These are phyloP conservation scores for Apeltes quadracus DNA, from an alignment of 2,113 vertebrate species.

Conservation along the genomic window DNA sequence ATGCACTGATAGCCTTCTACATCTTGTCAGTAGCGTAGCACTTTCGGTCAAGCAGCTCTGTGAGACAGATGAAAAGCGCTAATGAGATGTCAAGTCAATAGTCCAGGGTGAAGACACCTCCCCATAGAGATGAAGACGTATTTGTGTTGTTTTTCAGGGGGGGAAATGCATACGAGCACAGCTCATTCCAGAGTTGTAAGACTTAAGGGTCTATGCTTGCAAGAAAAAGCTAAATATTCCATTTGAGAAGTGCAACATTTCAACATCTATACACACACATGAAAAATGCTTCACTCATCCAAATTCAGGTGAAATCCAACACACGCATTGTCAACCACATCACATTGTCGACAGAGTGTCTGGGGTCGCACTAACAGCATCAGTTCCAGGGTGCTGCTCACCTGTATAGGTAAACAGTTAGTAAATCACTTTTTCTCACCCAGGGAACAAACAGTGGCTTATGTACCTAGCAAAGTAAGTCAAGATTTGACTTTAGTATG, in stretches of 20 bases:
- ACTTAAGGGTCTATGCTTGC: not conserved
- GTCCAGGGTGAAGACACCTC: not conserved
- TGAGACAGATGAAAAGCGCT: conserved; percentile 10
- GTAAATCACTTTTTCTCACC: not conserved
- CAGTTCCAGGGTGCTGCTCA: not conserved
- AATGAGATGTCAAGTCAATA: conserved; percentile 18
- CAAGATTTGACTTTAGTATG: not conserved
- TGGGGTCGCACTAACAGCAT: conserved; percentile 1
- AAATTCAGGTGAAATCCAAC: not conserved
- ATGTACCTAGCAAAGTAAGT: not conserved
- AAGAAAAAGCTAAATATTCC: not conserved
- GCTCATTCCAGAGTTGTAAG: not conserved
- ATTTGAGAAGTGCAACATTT: not conserved
- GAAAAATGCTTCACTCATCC: not conserved
- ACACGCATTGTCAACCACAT: no score
- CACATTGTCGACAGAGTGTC: no score
- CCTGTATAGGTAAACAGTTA: not conserved
- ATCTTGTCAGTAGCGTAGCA: conserved; percentile 32
- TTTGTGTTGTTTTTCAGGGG: not conserved
- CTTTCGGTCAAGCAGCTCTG: conserved; percentile 33
- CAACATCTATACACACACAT: not conserved
- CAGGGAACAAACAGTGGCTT: not conserved
- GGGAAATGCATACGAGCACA: not conserved
- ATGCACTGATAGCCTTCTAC: conserved; percentile 32
- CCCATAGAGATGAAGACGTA: not conserved